Evolutionary conservation across 2,888 invertebrate genomes (phyloP), one percentile per base, ranked within the genome.

Genomic region (Drosophila mayaguana): DNA sequence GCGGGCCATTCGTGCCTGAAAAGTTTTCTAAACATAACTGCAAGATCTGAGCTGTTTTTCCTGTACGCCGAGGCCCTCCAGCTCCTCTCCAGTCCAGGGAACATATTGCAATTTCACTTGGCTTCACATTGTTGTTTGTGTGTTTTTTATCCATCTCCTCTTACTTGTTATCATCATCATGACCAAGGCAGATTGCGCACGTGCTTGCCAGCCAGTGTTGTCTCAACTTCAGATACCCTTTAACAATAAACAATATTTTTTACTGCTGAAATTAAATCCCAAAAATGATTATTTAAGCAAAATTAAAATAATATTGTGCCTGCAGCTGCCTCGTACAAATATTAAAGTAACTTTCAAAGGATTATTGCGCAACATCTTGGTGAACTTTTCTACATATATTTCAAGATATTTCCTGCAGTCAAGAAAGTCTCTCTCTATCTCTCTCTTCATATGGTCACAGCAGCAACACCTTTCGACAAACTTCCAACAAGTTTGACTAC

Each of bases 1-100:
- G 83, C 68, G 73, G 80, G 85, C 80, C 88, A 82, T 82, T 89
- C 89, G 86, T 86, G 86, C 86, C 82, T 86, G 89, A 85, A 88
- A 88, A 86, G 88, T 78, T 89, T 81, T 88, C 80, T 77, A 89
- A 89, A 85, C 86, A 86, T 89, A 88, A 85, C 89, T 85, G 72
- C 59, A 71, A 81, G 81, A 59, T 72, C 65, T 78, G 76, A 78
- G 76, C 60, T 79, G 56, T 71, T 73, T 74, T 76, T 72, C 63
- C 63, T 59, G 71, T 45, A 28, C 56, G 73, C 48, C 51, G 20
- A 54, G 32, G 16, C 63, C 38, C 45, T 51, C 18, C 54, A 25
- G 42, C 48, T 57, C 68, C 69, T 65, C 63, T 68, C 67, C 70
- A 53, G 45, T 66, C 68, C 45, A 61, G 36, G 2, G 68, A 65